phyloP scores from a whole-genome alignment of 2,113 vertebrate species.

The Triplophysa rosa region DNA sequence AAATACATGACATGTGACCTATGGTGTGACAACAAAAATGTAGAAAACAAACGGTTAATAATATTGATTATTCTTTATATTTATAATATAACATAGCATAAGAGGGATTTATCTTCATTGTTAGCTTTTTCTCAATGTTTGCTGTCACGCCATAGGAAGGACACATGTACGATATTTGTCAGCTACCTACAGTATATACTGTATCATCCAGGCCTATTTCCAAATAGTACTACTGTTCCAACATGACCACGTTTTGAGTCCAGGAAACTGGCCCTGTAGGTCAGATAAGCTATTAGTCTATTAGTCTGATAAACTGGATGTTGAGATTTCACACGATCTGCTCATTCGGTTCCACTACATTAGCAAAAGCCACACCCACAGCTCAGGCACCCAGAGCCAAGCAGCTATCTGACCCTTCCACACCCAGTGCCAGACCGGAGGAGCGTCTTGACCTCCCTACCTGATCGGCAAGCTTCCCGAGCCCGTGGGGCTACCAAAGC shows the following conservation, averaged over 20 bases:
- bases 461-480: conserved; percentile 86
- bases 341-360: conserved; percentile 22
- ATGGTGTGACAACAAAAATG: no score
- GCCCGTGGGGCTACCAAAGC: conserved; percentile 85
- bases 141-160: no score
- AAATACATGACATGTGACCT: no score
- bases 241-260: background rate
- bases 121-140: no score
- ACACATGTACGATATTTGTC: no score
- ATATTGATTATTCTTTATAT: no score
- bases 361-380: conserved; percentile 40
- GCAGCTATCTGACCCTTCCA: conserved; percentile 28
- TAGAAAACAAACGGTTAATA: no score
- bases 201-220: no score
- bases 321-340: conserved; percentile 5
- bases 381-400: background rate
- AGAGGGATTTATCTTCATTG: no score
- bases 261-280: conserved; percentile 3
- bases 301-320: conserved; percentile 45
- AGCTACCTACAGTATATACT: no score
- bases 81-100: no score
- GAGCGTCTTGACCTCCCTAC: conserved; percentile 75
- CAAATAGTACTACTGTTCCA: background rate
- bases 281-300: conserved; percentile 40
- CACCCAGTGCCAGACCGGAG: conserved; percentile 13